phyloP scores from a whole-genome alignment of 92 coral and sea anemone genomes.

The Zoanthus solanderi region DNA sequence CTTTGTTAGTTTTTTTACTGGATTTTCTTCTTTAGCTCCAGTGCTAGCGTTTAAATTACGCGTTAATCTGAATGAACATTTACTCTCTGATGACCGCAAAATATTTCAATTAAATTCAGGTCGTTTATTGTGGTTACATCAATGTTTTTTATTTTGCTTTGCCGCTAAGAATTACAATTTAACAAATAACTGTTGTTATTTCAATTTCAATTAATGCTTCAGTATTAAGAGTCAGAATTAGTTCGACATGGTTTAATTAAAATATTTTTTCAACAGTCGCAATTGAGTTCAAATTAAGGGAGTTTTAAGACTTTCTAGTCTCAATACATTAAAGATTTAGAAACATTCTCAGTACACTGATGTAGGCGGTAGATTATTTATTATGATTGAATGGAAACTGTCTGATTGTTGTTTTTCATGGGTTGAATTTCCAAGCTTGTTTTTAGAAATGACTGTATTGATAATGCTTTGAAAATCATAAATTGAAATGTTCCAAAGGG shows the following conservation, averaged over 20 bases:
- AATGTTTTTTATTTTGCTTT: neutral
- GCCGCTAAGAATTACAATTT: neutral
- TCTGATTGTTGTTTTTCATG: neutral
- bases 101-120: neutral
- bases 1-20: too few relatives aligned
- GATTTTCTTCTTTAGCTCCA: too few relatives aligned
- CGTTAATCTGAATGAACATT: too few relatives aligned
- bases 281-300: neutral
- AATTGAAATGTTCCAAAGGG: too few relatives aligned
- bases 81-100: too few relatives aligned
- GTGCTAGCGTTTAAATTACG: too few relatives aligned
- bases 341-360: neutral
- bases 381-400: neutral
- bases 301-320: neutral
- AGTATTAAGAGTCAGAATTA: neutral
- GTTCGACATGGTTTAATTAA: neutral
- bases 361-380: neutral
- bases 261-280: neutral
- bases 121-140: neutral
- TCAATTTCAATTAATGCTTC: neutral
- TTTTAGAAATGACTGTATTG: neutral
- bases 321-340: neutral
- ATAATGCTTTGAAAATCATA: too few relatives aligned
- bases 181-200: neutral
- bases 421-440: neutral